These are phyloP conservation scores for Cotesia glomerata DNA, from an alignment of 1,140 invertebrate genomes.

Conservation along the genomic window DNA sequence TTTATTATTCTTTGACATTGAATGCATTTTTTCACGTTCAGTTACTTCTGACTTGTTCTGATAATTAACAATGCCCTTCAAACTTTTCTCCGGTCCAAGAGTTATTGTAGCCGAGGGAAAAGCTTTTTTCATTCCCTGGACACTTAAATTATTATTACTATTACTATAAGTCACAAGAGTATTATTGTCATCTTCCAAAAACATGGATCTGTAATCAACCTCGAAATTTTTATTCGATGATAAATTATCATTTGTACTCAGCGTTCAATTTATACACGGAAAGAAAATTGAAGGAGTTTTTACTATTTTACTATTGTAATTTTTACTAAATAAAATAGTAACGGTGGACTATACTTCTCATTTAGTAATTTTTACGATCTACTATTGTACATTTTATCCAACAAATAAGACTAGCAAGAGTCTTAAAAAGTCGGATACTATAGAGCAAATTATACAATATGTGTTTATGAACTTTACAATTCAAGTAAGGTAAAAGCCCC, in stretches of 20 bases:
- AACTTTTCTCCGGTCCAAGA: not conserved
- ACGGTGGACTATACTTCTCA: too few species aligned
- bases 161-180: not conserved
- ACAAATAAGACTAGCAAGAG: too few species aligned
- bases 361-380: too few species aligned
- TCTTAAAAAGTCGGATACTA: too few species aligned
- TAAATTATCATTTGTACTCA: not conserved
- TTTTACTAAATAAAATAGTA: too few species aligned
- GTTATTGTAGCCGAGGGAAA: not conserved
- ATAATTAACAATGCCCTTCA: not conserved
- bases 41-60: not conserved
- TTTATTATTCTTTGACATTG: not conserved
- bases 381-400: too few species aligned
- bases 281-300: too few species aligned
- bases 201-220: not conserved
- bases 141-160: not conserved
- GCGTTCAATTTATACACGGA: not conserved
- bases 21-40: not conserved
- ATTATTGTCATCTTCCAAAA: not conserved
- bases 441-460: too few species aligned
- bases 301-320: too few species aligned
- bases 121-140: not conserved
- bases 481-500: too few species aligned
- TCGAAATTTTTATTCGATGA: not conserved
- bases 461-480: too few species aligned